phyloP scores from a whole-genome alignment of 2,888 invertebrate species.

The Rotaria socialis region DNA sequence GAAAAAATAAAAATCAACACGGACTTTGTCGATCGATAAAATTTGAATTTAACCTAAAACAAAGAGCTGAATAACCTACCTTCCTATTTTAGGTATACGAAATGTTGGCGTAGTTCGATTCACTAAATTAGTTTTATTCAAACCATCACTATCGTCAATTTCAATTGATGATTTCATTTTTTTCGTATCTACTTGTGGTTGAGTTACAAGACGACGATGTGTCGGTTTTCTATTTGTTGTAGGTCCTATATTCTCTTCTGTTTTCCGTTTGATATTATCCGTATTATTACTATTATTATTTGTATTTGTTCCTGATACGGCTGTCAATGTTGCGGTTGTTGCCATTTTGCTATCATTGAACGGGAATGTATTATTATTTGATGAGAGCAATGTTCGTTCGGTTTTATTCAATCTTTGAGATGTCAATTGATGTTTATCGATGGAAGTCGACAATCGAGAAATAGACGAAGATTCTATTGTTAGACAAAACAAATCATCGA shows the following conservation, averaged over 20 bases:
- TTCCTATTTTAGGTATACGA: slow-evolving; percentile 35
- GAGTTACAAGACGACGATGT: background rate
- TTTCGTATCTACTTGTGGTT: background rate
- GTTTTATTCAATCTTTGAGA: background rate
- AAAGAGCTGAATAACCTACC: background rate
- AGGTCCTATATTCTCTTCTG: slow-evolving; percentile 4
- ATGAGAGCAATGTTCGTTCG: slow-evolving; percentile 17
- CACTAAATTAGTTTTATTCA: background rate
- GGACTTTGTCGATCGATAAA: slow-evolving; percentile 26
- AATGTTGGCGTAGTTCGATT: background rate
- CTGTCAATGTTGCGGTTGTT: slow-evolving; percentile 10
- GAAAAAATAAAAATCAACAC: background rate
- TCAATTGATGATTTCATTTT: background rate
- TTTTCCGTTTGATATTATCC: background rate
- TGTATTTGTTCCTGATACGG: background rate
- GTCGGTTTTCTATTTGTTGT: background rate
- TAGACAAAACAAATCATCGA: too few relatives aligned
- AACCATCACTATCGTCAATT: background rate
- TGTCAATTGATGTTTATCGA: background rate
- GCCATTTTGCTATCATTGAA: background rate
- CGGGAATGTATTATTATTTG: background rate
- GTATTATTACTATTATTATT: background rate
- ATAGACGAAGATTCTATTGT: background rate
- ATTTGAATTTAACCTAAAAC: background rate
- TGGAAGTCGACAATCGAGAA: background rate